Evolutionary conservation across 2,888 invertebrate genomes (phyloP).

Genomic region (Tyria jacobaeae): DNA sequence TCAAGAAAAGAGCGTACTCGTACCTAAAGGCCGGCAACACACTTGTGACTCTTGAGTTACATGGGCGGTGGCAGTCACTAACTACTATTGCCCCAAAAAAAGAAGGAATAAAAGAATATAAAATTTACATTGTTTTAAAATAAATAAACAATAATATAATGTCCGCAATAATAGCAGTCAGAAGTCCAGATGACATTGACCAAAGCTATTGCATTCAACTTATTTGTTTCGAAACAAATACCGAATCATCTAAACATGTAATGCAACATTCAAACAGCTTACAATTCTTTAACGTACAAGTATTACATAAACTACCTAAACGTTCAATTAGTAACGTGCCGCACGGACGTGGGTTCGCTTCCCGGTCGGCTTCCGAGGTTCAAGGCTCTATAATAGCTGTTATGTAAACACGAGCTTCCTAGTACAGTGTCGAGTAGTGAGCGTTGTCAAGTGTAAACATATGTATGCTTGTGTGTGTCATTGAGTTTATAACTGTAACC

Average conservation of each 20-base stretch:
- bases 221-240: not conserved
- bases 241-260: not conserved
- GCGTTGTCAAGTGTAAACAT: slow-evolving; percentile 8
- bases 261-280: not conserved
- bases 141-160: no score
- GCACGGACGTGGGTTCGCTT: slow-evolving; percentile 29
- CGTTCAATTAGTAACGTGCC: slow-evolving; percentile 25
- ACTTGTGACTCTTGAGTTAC: no score
- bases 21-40: no score
- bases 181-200: no score
- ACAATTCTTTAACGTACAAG: no score
- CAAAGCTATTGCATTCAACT: no score
- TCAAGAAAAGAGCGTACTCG: no score
- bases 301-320: slow-evolving; percentile 27
- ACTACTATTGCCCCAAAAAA: no score
- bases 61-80: no score
- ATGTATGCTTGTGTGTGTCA: slow-evolving; percentile 1
- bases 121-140: no score
- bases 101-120: no score
- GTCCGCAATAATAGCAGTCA: no score
- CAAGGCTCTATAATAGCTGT: slow-evolving; percentile 29
- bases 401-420: slow-evolving; percentile 30
- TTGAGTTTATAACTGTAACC: not conserved
- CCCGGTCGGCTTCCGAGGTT: slow-evolving; percentile 33
- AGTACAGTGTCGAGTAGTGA: not conserved